A percentile compares a stretch with the other conserved stretches of the same genome.
phyloP scores from a whole-genome alignment of 35 echinoderm and acorn worm genomes.

The Ophiothrix spiculata region DNA sequence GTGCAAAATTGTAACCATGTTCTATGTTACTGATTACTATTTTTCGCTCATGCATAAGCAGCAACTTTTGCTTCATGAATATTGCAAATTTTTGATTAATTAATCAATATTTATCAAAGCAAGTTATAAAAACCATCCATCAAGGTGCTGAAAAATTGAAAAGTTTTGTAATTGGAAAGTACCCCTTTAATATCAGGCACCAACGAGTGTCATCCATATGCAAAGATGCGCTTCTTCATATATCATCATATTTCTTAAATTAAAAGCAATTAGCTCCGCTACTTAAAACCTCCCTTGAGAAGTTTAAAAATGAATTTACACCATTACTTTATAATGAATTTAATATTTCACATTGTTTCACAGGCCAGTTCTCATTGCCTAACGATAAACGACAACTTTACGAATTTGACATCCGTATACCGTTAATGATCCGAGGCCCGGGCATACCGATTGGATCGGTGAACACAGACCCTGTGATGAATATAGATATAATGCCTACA shows the following conservation, averaged over 20 bases:
- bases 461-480: conserved; percentile 51
- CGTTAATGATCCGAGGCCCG: conserved; percentile 84
- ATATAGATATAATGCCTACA: conserved; percentile 95
- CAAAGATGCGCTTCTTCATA: too few relatives aligned
- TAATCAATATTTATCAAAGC: too few relatives aligned
- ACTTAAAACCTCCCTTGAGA: background rate
- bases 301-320: background rate
- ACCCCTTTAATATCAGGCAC: too few relatives aligned
- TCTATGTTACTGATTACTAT: too few relatives aligned
- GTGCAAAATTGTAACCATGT: too few relatives aligned
- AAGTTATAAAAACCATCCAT: too few relatives aligned
- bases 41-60: too few relatives aligned
- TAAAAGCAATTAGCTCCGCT: background rate
- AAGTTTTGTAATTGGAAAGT: too few relatives aligned
- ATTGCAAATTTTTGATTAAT: too few relatives aligned
- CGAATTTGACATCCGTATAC: conserved; percentile 97
- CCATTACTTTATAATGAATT: background rate
- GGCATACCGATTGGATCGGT: conserved; percentile 49
- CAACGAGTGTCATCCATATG: too few relatives aligned
- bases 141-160: too few relatives aligned
- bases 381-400: conserved; percentile 96
- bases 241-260: background rate
- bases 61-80: too few relatives aligned
- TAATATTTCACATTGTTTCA: background rate
- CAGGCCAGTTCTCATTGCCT: conserved; percentile 96